phyloP scores from a whole-genome alignment of 2,797 vertebrate genomes.

The Chiloscyllium punctatum region DNA sequence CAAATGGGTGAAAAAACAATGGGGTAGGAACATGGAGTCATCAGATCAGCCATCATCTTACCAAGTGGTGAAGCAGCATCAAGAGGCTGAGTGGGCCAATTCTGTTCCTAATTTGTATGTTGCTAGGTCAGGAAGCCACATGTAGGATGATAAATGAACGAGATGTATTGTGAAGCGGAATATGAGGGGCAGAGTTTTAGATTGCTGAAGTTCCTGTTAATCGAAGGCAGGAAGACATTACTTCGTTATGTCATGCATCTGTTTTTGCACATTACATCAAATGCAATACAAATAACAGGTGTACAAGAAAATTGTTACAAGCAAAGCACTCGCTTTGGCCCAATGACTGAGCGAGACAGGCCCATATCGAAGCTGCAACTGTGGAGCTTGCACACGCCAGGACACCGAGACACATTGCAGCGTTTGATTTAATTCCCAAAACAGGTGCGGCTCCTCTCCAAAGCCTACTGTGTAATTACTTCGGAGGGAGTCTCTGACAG shows the following conservation, averaged over 20 bases:
- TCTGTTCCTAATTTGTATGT: too few species aligned
- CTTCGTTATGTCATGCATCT: not conserved
- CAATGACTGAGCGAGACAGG: not conserved
- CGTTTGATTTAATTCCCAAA: not conserved
- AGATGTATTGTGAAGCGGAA: not conserved
- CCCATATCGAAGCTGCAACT: not conserved
- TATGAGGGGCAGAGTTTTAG: not conserved
- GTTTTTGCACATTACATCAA: not conserved
- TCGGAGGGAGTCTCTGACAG: not conserved
- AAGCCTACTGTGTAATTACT: not conserved
- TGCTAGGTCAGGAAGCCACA: too few species aligned
- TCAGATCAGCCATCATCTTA: too few species aligned
- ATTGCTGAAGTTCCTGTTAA: not conserved
- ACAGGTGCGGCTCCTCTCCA: not conserved
- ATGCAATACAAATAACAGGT: not conserved
- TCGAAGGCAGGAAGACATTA: not conserved
- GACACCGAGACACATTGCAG: not conserved
- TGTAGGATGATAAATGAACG: not conserved
- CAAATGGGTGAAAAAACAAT: too few species aligned
- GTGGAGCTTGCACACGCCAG: not conserved
- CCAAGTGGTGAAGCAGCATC: too few species aligned
- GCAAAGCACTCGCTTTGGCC: not conserved
- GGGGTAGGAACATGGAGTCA: too few species aligned
- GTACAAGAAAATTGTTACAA: not conserved
- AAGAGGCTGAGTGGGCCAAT: too few species aligned